Conservation (phyloP, 2,113 vertebrate species). For the Embiotoca jacksoni region DNA sequence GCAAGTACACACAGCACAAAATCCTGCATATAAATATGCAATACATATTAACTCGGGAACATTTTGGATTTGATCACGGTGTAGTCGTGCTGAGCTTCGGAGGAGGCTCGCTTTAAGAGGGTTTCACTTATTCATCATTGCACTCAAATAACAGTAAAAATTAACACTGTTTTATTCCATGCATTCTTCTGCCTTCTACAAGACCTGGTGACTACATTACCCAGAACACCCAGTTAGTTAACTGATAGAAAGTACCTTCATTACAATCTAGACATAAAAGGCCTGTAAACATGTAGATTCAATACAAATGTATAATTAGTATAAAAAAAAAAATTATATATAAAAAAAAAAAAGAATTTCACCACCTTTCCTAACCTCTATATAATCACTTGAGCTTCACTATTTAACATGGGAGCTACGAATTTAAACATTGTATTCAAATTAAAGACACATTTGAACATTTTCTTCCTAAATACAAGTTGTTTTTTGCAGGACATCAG, state of each 20-base stretch:
- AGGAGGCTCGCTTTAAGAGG: too few relatives aligned
- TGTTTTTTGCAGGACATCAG: too few relatives aligned
- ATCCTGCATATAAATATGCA: not conserved
- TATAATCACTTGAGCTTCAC: not conserved
- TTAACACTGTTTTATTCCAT: too few relatives aligned
- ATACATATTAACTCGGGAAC: not conserved
- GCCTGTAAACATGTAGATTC: too few relatives aligned
- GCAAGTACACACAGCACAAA: slow-evolving; percentile 63
- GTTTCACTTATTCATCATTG: too few relatives aligned
- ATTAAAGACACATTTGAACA: too few relatives aligned
- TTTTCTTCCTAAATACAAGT: not conserved
- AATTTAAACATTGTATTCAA: not conserved
- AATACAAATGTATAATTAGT: too few relatives aligned
- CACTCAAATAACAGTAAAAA: not conserved
- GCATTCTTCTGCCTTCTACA: too few relatives aligned
- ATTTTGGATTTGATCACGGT: not conserved
- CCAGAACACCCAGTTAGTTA: not conserved
- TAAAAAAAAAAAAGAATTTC: not conserved
- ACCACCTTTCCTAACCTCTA: not conserved
- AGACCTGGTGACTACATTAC: not conserved
- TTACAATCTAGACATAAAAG: not conserved
- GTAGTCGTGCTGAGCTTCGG: too few relatives aligned
- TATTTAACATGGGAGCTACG: not conserved
- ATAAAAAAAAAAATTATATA: not conserved
- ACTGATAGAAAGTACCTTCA: not conserved